Percentiles rank a stretch among this genome's conserved stretches.
Evolutionary conservation across 1,140 invertebrate genomes (phyloP).

Genomic region (Conus betulinus): DNA sequence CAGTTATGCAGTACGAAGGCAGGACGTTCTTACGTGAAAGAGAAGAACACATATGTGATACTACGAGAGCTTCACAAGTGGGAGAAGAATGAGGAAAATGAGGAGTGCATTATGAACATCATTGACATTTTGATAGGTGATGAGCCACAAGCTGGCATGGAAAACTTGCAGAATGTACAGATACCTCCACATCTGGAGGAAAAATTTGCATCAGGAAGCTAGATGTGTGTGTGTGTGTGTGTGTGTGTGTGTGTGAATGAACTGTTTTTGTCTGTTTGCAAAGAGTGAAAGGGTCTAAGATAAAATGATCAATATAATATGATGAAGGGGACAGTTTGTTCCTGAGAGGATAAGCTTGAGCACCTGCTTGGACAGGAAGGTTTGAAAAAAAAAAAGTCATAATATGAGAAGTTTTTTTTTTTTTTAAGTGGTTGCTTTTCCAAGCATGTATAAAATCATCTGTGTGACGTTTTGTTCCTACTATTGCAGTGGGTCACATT

Average conservation of each 20-base stretch:
- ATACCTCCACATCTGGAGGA: slow-evolving; percentile 84
- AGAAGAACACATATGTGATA: slow-evolving; percentile 90
- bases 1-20: slow-evolving; percentile 86
- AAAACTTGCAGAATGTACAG: slow-evolving; percentile 86
- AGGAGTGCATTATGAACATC: slow-evolving; percentile 87
- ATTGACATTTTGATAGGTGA: slow-evolving; percentile 92
- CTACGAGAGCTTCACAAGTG: slow-evolving; percentile 92
- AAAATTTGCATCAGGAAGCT: slow-evolving; percentile 79
- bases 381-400: too few species aligned
- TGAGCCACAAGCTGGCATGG: slow-evolving; percentile 88
- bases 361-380: too few species aligned
- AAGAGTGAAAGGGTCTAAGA: too few species aligned
- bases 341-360: too few species aligned
- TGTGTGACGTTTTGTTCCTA: too few species aligned
- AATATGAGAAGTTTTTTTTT: too few species aligned
- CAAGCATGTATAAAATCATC: too few species aligned
- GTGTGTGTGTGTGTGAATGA: slow-evolving; percentile 71
- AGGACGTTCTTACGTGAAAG: slow-evolving; percentile 83
- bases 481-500: too few species aligned
- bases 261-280: slow-evolving; percentile 45
- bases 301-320: too few species aligned
- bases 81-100: slow-evolving; percentile 80
- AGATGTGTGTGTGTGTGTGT: background rate
- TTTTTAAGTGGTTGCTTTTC: too few species aligned
- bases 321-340: too few species aligned